A percentile compares a stretch with the other conserved stretches of the same genome.
Conservation (phyloP, 2,888 invertebrate genomes). For the Baccha elongata region DNA sequence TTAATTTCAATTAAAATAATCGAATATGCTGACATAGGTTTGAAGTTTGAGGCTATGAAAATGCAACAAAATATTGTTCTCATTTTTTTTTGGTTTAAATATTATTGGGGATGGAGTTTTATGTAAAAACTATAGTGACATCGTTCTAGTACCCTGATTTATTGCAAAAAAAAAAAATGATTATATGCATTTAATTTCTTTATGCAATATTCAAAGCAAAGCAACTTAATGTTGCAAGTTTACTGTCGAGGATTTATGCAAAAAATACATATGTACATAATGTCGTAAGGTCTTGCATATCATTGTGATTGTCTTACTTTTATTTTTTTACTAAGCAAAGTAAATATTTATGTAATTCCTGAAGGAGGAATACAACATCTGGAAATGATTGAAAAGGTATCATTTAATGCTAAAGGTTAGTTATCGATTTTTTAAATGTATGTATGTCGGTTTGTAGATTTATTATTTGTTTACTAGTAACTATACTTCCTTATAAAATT, state of each 20-base stretch:
- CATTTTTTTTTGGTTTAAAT: slow-evolving; percentile 30
- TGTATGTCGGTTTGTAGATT: no score
- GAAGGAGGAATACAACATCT: no score
- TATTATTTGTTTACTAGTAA: no score
- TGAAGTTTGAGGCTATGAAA: slow-evolving; percentile 31
- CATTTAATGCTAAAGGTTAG: no score
- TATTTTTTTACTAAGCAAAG: no score
- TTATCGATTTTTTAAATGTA: no score
- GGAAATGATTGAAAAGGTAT: no score
- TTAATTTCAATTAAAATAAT: slow-evolving; percentile 11
- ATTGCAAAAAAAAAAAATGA: slow-evolving; percentile 13
- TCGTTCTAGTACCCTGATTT: slow-evolving; percentile 63
- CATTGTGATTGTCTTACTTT: no score
- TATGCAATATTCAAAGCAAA: slow-evolving; percentile 1
- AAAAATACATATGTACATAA: no score
- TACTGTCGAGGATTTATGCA: slow-evolving; percentile 12
- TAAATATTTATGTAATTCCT: no score
- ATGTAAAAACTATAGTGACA: slow-evolving; percentile 50
- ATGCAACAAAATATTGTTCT: slow-evolving; percentile 47
- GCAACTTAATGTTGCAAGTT: slow-evolving; percentile 32
- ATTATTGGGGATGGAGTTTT: slow-evolving; percentile 15
- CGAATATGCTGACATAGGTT: slow-evolving; percentile 38
- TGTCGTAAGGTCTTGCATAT: no score
- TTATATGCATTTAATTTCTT: slow-evolving; percentile 30
- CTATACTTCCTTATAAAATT: no score